A percentile compares a stretch with the other conserved stretches of the same genome.
Evolutionary conservation across 2,113 vertebrate species (phyloP).

Genomic region (Pao palembangensis): DNA sequence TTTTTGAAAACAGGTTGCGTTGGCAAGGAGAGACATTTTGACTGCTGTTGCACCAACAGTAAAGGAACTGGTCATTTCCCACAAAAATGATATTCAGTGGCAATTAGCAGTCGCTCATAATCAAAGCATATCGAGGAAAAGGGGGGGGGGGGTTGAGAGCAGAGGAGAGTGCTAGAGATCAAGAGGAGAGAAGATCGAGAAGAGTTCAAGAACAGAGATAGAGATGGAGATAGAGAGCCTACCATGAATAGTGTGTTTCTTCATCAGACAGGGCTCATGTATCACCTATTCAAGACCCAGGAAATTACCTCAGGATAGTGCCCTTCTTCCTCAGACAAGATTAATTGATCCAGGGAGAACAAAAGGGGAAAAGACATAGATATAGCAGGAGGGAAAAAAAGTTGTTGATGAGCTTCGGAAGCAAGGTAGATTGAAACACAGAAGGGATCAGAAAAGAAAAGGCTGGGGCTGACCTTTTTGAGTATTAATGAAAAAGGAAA

Average conservation of each 20-base stretch:
- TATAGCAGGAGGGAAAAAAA: conserved; percentile 27
- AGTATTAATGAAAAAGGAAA: conserved; percentile 65
- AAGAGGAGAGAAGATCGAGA: background rate
- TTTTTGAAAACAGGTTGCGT: no score
- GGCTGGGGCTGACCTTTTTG: conserved; percentile 60
- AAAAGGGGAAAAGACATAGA: conserved; percentile 33
- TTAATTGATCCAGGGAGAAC: conserved; percentile 71
- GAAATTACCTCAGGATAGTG: conserved; percentile 72
- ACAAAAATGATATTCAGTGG: no score
- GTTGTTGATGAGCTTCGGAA: conserved; percentile 63
- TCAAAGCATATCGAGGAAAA: no score
- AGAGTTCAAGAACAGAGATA: background rate
- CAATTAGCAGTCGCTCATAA: no score
- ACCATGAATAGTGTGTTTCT: conserved; percentile 42
- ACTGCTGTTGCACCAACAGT: no score
- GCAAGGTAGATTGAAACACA: conserved; percentile 59
- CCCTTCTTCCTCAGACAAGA: conserved; percentile 66
- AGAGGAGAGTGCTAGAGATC: no score
- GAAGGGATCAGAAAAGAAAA: conserved; percentile 47
- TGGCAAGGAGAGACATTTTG: no score
- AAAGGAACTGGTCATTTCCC: no score
- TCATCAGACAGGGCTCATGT: conserved; percentile 68
- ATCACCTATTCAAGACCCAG: conserved; percentile 70
- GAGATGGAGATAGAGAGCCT: conserved; percentile 10
- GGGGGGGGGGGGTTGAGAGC: no score